phyloP scores from a whole-genome alignment of 92 coral and sea anemone species.

The Umimayanthus kanabou region DNA sequence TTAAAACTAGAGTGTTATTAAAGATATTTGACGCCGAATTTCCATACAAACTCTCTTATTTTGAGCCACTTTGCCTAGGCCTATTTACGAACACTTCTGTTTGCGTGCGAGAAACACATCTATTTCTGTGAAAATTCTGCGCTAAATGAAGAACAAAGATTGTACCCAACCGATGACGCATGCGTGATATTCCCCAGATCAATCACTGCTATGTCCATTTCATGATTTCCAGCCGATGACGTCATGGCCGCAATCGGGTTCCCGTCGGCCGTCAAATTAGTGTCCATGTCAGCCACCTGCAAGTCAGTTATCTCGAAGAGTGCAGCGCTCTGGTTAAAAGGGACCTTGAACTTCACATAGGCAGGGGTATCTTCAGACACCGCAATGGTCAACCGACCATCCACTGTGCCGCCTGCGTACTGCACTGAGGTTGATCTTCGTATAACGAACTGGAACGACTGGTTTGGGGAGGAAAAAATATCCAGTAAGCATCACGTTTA shows the following conservation, averaged over 20 bases:
- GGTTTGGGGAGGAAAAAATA: not conserved
- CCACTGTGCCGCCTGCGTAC: conserved; percentile 7
- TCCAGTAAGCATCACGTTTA: not conserved
- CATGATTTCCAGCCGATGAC: conserved; percentile 57
- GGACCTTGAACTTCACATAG: conserved; percentile 48
- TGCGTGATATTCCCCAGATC: conserved; percentile 64
- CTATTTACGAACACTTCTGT: not conserved
- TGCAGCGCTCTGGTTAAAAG: conserved; percentile 52
- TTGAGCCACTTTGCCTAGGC: too few relatives aligned
- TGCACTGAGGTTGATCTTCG: conserved; percentile 15
- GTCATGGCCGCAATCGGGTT: conserved; percentile 52
- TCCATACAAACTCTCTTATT: too few relatives aligned
- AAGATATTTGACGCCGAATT: too few relatives aligned
- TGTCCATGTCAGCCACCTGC: conserved; percentile 24
- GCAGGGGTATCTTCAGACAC: conserved; percentile 28
- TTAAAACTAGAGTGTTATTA: too few relatives aligned
- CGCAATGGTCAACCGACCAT: conserved; percentile 3
- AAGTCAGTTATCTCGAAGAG: conserved; percentile 53
- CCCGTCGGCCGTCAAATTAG: conserved; percentile 30
- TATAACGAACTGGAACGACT: conserved; percentile 26
- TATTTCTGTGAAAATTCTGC: not conserved
- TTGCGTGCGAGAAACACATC: not conserved
- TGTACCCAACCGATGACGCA: conserved; percentile 15
- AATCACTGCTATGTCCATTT: conserved; percentile 54
- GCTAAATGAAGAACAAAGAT: not conserved